phyloP scores from a whole-genome alignment of 1,140 invertebrate species.

The Oryctes rhinoceros region DNA sequence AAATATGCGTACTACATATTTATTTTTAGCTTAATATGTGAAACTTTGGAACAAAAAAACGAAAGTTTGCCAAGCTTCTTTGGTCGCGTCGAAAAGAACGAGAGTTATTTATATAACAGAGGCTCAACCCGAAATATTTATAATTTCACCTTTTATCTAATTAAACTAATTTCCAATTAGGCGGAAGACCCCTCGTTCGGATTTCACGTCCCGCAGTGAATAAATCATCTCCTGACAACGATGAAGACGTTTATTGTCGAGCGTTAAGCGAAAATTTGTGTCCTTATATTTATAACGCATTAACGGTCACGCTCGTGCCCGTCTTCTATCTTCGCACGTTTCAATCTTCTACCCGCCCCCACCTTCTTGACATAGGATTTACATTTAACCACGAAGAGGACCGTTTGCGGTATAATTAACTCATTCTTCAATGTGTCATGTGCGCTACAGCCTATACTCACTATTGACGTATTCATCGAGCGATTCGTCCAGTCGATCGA shows the following conservation, averaged over 20 bases:
- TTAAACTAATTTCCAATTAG: conserved; percentile 1
- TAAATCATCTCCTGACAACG: conserved; percentile 21
- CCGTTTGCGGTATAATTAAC: conserved; percentile 3
- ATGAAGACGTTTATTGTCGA: conserved; percentile 17
- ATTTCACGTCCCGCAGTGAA: not conserved
- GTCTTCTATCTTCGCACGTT: not conserved
- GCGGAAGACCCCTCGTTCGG: not conserved
- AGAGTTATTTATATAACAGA: no score
- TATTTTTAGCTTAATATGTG: no score
- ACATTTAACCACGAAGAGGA: not conserved
- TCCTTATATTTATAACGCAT: conserved; percentile 31
- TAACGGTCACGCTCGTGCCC: conserved; percentile 15
- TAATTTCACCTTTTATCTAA: not conserved
- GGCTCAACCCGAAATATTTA: not conserved
- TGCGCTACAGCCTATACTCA: not conserved
- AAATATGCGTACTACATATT: no score
- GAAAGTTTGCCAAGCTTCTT: no score
- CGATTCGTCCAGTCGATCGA: not conserved
- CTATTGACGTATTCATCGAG: not conserved
- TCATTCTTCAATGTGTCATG: conserved; percentile 7
- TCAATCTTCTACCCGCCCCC: not conserved
- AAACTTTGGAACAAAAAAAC: no score
- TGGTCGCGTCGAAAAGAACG: no score
- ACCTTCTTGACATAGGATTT: conserved; percentile 8
- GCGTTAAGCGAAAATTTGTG: conserved; percentile 13